Evolutionary conservation across 2,888 invertebrate species (phyloP).

Genomic region (Drosophila prostipennis): DNA sequence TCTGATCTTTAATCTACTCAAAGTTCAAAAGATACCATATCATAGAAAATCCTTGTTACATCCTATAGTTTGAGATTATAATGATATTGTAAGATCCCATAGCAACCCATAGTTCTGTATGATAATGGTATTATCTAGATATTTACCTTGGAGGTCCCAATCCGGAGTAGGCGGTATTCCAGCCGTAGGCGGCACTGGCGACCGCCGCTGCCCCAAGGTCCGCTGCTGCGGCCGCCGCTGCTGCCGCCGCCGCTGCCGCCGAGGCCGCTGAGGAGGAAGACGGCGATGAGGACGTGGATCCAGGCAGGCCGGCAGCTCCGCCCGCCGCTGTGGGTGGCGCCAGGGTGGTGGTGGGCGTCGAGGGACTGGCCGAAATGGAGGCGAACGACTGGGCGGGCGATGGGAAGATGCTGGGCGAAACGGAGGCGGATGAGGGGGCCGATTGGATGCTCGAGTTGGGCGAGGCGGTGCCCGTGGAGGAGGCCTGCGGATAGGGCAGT

Average conservation of each 20-base stretch:
- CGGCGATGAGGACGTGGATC: constrained; percentile 32
- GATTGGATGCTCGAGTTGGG: constrained; percentile 82
- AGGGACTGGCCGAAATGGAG: constrained; percentile 79
- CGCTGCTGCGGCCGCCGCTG: constrained; percentile 64
- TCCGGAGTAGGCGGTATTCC: constrained; percentile 79
- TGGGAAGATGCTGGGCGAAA: constrained; percentile 83
- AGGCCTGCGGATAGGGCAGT: constrained; percentile 83
- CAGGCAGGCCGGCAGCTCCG: constrained; percentile 45
- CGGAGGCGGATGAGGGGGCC: constrained; percentile 82
- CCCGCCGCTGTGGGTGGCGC: constrained; percentile 41
- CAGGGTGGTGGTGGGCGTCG: constrained; percentile 51
- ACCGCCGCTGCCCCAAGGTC: constrained; percentile 79
- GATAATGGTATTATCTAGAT: background rate
- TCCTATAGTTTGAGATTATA: no score
- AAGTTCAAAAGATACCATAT: no score
- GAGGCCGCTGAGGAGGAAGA: constrained; percentile 46
- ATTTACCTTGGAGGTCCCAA: constrained; percentile 80
- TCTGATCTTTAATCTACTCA: no score
- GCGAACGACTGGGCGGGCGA: constrained; percentile 83
- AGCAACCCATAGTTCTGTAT: background rate
- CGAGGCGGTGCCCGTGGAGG: constrained; percentile 83
- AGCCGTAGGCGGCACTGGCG: constrained; percentile 77
- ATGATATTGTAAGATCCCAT: background rate
- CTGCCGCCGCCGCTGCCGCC: constrained; percentile 67
- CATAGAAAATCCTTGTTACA: no score